A percentile compares a stretch with the other conserved stretches of the same genome.
phyloP scores from a whole-genome alignment of 2,797 vertebrate species.

The Labeo calbasu region DNA sequence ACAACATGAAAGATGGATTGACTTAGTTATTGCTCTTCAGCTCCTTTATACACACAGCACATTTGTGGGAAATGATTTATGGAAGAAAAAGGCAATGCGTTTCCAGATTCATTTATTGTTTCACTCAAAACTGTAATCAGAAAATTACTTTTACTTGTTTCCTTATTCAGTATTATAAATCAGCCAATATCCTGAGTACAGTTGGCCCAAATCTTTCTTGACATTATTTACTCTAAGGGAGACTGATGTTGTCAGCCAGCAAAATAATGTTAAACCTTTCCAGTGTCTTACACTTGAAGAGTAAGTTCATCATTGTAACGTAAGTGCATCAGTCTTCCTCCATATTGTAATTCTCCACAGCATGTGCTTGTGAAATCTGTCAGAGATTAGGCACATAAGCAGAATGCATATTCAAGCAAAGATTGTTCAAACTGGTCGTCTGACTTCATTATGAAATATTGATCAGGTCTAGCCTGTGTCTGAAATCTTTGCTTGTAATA shows the following conservation, averaged over 20 bases:
- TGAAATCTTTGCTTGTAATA: conserved; percentile 15
- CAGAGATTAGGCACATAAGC: conserved; percentile 16
- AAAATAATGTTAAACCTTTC: not conserved
- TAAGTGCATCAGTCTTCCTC: not conserved
- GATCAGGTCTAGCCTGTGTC: conserved; percentile 28
- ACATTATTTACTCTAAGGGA: not conserved
- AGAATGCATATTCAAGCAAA: conserved; percentile 42
- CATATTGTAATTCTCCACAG: conserved; percentile 10
- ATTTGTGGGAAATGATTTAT: conserved; percentile 11
- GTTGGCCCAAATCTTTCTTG: not conserved
- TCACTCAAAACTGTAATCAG: not conserved
- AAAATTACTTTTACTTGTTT: not conserved
- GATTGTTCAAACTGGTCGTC: conserved; percentile 43
- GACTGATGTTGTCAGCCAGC: not conserved
- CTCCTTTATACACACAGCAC: not conserved
- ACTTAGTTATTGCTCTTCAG: conserved; percentile 6
- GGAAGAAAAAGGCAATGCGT: not conserved
- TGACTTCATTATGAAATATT: conserved; percentile 45
- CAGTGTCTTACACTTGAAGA: not conserved
- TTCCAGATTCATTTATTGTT: not conserved
- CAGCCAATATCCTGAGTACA: not conserved
- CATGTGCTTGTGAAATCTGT: conserved; percentile 6
- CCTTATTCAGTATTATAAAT: not conserved
- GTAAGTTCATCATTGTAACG: conserved; percentile 5
- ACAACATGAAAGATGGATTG: conserved; percentile 13